Percentiles rank a stretch among this genome's conserved stretches.
Conservation (phyloP, 2,113 vertebrate species). For the Mobula birostris region DNA sequence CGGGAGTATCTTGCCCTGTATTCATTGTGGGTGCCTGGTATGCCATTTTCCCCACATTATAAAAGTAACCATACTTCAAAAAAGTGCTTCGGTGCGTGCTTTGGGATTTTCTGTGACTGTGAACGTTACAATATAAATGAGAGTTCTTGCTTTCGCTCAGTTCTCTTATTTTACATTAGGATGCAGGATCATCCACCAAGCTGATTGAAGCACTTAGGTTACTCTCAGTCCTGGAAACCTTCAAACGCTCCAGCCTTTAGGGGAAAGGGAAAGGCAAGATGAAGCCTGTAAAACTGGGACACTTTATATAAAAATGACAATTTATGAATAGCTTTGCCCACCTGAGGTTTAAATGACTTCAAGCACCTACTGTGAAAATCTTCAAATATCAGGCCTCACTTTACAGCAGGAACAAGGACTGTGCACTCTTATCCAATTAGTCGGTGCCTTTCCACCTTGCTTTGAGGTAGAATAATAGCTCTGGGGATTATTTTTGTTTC, state of each 20-base stretch:
- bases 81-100: neutral
- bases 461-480: neutral
- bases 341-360: conserved; percentile 5
- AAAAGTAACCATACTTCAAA: neutral
- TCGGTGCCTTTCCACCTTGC: neutral
- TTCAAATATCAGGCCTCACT: neutral
- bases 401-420: neutral
- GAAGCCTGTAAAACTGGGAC: neutral
- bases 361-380: neutral
- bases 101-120: neutral
- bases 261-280: neutral
- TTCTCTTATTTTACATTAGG: neutral
- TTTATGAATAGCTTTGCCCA: conserved; percentile 3
- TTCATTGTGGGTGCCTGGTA: neutral
- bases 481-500: neutral
- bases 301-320: neutral
- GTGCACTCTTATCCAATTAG: neutral
- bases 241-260: neutral
- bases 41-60: neutral
- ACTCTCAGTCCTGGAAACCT: neutral
- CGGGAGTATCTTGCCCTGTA: neutral
- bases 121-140: neutral
- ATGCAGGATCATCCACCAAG: neutral
- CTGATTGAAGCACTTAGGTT: neutral
- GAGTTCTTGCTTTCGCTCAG: neutral